Evolutionary conservation across 2,113 vertebrate species (phyloP).

Genomic region (Columba livia): DNA sequence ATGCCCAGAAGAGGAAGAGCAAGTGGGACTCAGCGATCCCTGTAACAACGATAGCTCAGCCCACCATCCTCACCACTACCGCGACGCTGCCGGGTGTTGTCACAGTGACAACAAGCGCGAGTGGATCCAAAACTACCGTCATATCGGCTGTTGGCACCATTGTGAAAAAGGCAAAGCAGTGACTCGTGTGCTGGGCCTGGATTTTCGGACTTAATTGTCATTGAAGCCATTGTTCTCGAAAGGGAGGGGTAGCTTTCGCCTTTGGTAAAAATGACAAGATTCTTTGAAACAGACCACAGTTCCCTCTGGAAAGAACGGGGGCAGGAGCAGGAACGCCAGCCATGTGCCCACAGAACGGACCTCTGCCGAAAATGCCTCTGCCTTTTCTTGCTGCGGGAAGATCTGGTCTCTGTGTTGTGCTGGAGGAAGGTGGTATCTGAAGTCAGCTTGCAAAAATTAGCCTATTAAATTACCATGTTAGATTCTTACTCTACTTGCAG

Average conservation of each 20-base stretch:
- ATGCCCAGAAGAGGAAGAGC: constrained; percentile 97
- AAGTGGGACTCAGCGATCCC: constrained; percentile 99
- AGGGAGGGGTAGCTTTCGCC: constrained; percentile 10
- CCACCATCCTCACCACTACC: constrained; percentile 91
- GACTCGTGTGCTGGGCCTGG: constrained; percentile 63
- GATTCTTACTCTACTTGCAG: background rate
- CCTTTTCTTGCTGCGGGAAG: background rate
- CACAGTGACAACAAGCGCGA: constrained; percentile 95
- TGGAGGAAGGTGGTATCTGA: background rate
- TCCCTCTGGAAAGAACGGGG: background rate
- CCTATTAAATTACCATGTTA: background rate
- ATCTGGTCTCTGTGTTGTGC: background rate
- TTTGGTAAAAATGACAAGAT: constrained; percentile 28
- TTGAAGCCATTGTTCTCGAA: background rate
- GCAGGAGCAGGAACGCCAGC: constrained; percentile 34
- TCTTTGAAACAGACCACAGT: constrained; percentile 29
- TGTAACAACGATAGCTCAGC: constrained; percentile 89
- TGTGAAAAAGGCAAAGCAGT: constrained; percentile 97
- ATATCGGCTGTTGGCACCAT: constrained; percentile 98
- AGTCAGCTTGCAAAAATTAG: background rate
- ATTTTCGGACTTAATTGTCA: constrained; percentile 20
- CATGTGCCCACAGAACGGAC: constrained; percentile 27
- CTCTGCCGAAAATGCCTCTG: constrained; percentile 23
- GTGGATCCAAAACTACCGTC: constrained; percentile 96
- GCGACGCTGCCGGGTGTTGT: constrained; percentile 92